A percentile compares a stretch with the other conserved stretches of the same genome.
These are phyloP conservation scores for Sylvia atricapilla DNA, from an alignment of 2,113 vertebrate genomes.

Conservation along the genomic window DNA sequence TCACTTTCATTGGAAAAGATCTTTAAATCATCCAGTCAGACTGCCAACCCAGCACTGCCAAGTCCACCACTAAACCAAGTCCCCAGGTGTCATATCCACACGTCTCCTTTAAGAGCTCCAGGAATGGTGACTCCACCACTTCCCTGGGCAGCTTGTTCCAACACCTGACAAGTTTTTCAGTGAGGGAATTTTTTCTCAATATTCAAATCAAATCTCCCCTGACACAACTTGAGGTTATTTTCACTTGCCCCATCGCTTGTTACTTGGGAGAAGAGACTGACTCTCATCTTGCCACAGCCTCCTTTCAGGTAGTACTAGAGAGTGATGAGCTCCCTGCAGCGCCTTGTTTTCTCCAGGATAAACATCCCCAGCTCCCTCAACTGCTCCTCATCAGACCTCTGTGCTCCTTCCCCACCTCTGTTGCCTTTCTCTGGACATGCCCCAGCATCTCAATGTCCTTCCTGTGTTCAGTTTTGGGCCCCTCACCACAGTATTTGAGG, in stretches of 20 bases:
- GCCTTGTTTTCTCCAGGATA: neutral
- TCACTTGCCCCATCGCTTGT: rapidly evolving
- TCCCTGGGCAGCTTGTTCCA: neutral
- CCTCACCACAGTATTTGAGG: neutral
- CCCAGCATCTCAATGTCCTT: neutral
- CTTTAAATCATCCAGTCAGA: neutral
- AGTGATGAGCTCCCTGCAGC: neutral
- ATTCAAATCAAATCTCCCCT: neutral
- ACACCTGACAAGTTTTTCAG: neutral
- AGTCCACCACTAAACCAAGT: neutral
- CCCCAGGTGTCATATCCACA: neutral
- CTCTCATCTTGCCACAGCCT: neutral
- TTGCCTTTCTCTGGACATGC: neutral
- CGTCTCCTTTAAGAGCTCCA: neutral
- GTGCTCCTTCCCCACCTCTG: rapidly evolving
- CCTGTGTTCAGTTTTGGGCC: neutral
- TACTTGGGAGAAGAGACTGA: neutral
- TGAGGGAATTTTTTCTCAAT: neutral
- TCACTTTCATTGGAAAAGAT: neutral
- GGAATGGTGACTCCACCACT: neutral
- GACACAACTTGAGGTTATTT: neutral
- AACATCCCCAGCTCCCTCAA: neutral
- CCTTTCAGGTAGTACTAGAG: neutral
- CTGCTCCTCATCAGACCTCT: neutral
- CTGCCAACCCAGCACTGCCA: neutral